Evolutionary conservation across 2,797 vertebrate genomes (phyloP), one percentile per base, ranked within the genome.

Genomic region (Philypnodon macrostomus): DNA sequence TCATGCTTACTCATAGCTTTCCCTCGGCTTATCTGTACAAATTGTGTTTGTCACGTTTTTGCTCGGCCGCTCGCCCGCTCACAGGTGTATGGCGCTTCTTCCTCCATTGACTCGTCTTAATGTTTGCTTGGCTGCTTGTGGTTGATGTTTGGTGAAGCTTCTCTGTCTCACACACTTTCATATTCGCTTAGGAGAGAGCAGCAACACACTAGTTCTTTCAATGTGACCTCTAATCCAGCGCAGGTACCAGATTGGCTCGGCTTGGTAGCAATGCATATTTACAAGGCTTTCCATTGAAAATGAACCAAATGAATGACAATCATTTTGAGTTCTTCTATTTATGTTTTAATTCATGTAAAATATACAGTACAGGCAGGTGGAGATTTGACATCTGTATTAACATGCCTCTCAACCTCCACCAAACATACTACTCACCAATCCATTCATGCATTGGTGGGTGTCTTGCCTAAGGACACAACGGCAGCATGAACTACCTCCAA

Each of bases 71-170:
- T 68, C 47, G 47, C 64, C 62, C 30, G 33, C 66, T 74, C 60
- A 49, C 68, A 52, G 69, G 41, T 70, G 62, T 68, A 53, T 49
- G 66, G 52, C 75, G 61, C 61, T 74, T 73, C 52, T 33, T 63
- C 31, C 30, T 44, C n/a, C 68, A 67, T 75, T 54, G 56, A 72
- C 63, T 54, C 67, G n/a, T 65, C 38, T 71, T 54, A 27, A 48
- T 69, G 42, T 75, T 78, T 67, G 68, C 69, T 66, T 69, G 62
- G 60, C 71, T 58, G 61, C 74, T 78, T 70, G 39, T 66, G 46
- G 48, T 71, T 39, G 36, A 55, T 63, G 53, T 67, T 58, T n/a
- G 61, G 50, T 54, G 37, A 45, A 27, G 44, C 65, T 58, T 63
- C 33, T 61, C 52, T 56, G 56, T 62, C 17, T 14, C 44, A 7